Conservation (phyloP, 1,140 invertebrate species). For the Ylistrum balloti region DNA sequence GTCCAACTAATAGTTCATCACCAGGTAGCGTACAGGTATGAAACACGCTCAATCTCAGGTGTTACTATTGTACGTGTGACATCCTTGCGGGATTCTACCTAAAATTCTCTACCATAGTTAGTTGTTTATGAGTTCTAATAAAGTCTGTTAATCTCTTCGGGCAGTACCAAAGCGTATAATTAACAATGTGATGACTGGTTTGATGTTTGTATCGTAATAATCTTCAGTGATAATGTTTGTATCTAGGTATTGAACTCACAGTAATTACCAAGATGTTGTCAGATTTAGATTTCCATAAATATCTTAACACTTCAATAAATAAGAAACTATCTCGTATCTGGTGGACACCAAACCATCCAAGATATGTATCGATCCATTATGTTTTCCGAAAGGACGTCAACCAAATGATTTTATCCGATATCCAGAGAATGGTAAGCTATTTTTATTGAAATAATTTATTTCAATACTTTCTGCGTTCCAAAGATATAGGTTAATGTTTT, state of each 20-base stretch:
- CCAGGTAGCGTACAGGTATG: conserved; percentile 16
- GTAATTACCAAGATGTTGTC: conserved; percentile 21
- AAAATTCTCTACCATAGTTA: conserved; percentile 26
- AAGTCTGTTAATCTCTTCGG: not conserved
- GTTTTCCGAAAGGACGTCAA: not conserved
- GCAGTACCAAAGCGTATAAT: not conserved
- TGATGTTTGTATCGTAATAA: not conserved
- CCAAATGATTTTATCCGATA: not conserved
- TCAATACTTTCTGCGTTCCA: not conserved
- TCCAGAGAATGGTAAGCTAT: not conserved
- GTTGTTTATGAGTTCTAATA: conserved; percentile 18
- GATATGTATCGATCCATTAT: conserved; percentile 4
- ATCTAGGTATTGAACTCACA: not conserved
- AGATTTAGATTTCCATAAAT: not conserved
- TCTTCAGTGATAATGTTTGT: conserved; percentile 15
- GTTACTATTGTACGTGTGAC: not conserved
- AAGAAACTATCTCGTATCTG: not conserved
- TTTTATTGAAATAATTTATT: not conserved
- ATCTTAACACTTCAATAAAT: not conserved
- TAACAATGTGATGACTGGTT: not conserved
- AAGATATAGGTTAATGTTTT: not conserved
- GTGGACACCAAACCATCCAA: not conserved
- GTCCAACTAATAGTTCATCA: not conserved
- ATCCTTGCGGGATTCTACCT: not conserved
- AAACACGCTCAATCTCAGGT: conserved; percentile 24